phyloP scores from a whole-genome alignment of 2,113 vertebrate species.

The Pachypanchax playfairii region DNA sequence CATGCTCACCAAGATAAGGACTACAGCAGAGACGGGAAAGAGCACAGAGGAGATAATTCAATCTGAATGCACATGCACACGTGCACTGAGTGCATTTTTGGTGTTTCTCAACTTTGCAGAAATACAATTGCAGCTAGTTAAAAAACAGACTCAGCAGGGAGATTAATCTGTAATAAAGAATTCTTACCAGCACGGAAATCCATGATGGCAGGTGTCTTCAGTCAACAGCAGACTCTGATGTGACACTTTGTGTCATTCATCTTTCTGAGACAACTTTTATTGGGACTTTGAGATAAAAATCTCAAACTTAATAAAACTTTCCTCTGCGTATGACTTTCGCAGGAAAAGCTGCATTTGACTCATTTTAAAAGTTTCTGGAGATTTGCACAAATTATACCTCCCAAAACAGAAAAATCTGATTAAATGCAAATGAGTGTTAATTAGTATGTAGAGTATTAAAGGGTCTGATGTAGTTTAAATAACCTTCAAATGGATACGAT shows the following conservation, averaged over 20 bases:
- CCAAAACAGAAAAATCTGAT: background rate
- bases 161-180: background rate
- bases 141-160: background rate
- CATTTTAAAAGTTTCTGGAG: slow-evolving; percentile 12
- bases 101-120: slow-evolving; percentile 1
- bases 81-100: background rate
- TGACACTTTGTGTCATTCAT: slow-evolving; percentile 19
- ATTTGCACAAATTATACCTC: slow-evolving; percentile 19
- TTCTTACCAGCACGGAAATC: slow-evolving; percentile 34
- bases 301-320: slow-evolving; percentile 14
- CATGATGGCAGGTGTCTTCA: slow-evolving; percentile 19
- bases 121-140: background rate
- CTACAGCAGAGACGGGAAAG: slow-evolving; percentile 6
- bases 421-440: background rate
- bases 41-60: slow-evolving; percentile 2
- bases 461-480: background rate
- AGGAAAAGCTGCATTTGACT: background rate
- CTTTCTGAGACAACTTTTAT: slow-evolving; percentile 43
- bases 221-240: slow-evolving; percentile 1
- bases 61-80: background rate
- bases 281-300: slow-evolving; percentile 45
- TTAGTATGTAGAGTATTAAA: background rate
- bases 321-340: background rate
- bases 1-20: slow-evolving; percentile 24
- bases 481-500: too few species aligned